phyloP scores from a whole-genome alignment of 2,113 vertebrate genomes.

The Phylloscopus trochiloides region DNA sequence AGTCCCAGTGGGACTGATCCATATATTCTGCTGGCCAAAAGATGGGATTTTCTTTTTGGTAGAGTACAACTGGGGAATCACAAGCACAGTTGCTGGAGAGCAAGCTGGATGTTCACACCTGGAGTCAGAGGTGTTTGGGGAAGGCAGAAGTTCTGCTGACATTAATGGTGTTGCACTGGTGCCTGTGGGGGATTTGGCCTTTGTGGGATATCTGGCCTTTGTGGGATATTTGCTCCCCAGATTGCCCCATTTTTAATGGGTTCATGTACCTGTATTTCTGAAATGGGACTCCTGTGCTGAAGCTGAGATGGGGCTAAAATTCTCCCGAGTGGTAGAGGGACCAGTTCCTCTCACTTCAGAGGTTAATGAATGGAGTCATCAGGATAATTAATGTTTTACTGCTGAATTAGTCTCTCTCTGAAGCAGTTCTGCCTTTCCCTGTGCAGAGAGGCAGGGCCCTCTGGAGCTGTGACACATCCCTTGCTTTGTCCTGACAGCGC shows the following conservation, averaged over 20 bases:
- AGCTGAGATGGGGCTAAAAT: neutral
- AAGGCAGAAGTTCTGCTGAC: neutral
- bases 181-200: neutral
- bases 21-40: neutral
- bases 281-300: neutral
- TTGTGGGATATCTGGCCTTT: neutral
- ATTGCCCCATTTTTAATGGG: neutral
- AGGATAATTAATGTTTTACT: conserved; percentile 69
- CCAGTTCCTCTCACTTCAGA: conserved; percentile 30
- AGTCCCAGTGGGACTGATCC: neutral
- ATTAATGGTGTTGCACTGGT: neutral
- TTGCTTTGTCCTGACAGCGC: neutral
- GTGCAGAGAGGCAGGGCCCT: conserved; percentile 16
- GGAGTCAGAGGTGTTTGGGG: neutral
- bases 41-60: neutral
- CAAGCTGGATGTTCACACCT: neutral
- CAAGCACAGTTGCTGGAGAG: neutral
- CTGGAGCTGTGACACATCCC: conserved; percentile 16
- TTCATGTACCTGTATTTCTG: neutral
- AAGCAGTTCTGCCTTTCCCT: conserved; percentile 45
- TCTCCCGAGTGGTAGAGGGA: conserved; percentile 9
- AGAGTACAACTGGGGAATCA: neutral
- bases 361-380: conserved; percentile 68
- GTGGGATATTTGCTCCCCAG: neutral
- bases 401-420: conserved; percentile 70